These are phyloP conservation scores for Stichopus horrens DNA, from an alignment of 53 echinoderm and acorn worm genomes.

Conservation along the genomic window DNA sequence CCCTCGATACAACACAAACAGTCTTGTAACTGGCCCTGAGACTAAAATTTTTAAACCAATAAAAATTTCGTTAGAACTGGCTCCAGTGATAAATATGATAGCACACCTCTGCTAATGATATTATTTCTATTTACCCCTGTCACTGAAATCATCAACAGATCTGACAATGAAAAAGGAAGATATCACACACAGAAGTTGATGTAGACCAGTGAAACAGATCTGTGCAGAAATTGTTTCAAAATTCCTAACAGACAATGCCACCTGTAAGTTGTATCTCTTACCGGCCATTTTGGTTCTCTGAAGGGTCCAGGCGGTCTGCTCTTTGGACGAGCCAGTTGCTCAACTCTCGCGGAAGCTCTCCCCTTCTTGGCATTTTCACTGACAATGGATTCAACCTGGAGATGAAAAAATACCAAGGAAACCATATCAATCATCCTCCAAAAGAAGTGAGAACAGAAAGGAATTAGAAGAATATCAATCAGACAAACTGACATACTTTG, in stretches of 20 bases:
- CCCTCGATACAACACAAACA: no score
- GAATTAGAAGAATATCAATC: no score
- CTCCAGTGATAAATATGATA: no score
- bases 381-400: constrained; percentile 80
- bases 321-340: constrained; percentile 78
- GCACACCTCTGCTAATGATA: no score
- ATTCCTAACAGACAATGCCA: neutral
- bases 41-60: no score
- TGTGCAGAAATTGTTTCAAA: neutral
- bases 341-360: constrained; percentile 67
- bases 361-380: constrained; percentile 76
- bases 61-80: no score
- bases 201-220: neutral
- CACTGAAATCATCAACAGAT: neutral
- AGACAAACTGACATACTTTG: no score
- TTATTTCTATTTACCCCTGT: neutral
- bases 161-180: neutral
- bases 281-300: constrained; percentile 94
- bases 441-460: no score
- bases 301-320: constrained; percentile 86
- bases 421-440: no score
- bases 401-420: neutral
- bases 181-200: neutral
- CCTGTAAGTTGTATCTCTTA: constrained; percentile 50
- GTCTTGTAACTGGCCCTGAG: no score